Base-by-base conservation (phyloP, 2,797 vertebrate genomes). In the Threskiornis aethiopicus region DNA sequence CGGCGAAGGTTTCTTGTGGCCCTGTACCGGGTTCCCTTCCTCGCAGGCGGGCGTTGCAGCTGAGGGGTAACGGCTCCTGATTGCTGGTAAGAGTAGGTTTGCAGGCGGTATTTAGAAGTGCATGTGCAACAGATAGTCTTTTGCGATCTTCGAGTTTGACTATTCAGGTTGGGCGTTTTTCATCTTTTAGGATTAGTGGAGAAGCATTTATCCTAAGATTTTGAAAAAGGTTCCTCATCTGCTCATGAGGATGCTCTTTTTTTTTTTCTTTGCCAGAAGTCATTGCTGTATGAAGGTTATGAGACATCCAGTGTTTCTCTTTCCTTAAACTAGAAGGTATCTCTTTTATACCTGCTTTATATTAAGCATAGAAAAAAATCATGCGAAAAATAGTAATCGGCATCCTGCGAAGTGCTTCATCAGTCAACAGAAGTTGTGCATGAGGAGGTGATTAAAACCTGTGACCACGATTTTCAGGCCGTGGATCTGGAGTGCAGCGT, bases 51-150 rank as follows among this genome's bases (percentile, higher is more conserved):
- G 62, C 20, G 16, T 0, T 3, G 1, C 10, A 11, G 55, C 64
- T n/a, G 35, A 26, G 10, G 37, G 21, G 24, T 15, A 7, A 13
- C 18, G 4, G 39, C 64, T 58, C 37, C 10, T 4, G 16, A 2
- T 9, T 31, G 21, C 2, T 46, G 72, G 4, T 9, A 7, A 31
- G 47, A n/a, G 61, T 4, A 14, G 61, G 14, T 44, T 51, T 81
- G 55, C 46, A 19, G 1, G 0, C 0, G 0, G 13, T 35, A 4
- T 46, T 54, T 5, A 22, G 58, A 14, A 41, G n/a, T 13, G 35
- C 6, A 2, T 3, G 20, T 47, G n/a, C 1, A 26, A 5, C 37
- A 6, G 51, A 3, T 13, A 6, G 1, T 6, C 77, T 16, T 1
- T 11, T 58, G 28, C 4, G 8, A 52, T 66, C 58, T 47, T 47